Base-by-base conservation (phyloP, 2,797 vertebrate genomes). In the Macroramphosus scolopax region DNA sequence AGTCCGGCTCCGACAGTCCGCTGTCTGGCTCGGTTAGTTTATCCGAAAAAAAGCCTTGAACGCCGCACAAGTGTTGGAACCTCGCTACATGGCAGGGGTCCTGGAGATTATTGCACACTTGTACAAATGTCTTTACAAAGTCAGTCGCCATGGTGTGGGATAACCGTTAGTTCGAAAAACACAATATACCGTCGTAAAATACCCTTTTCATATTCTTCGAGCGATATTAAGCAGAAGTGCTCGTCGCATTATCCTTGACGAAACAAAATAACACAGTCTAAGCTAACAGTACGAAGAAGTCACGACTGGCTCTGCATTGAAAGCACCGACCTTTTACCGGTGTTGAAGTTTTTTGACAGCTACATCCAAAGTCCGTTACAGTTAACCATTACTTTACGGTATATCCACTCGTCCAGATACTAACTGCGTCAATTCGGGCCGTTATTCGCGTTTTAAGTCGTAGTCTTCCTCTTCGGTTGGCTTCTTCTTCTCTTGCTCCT, bases 21-120 rank as follows among this genome's bases (percentile, higher is more conserved):
- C 58, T n/a, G 2, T 33, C 77, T 12, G 34, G 28, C 41, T 60
- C 35, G 25, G 12, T 25, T 2, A 43, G 0, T 47, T 72, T 83
- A 5, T 85, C 77, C 46, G 77, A 44, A 68, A 90, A 89, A 1
- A 87, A 89, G 10, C 86, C 90, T 48, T 88, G 84, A 44, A 98
- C 91, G 11, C 96, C 96, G 81, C 96, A 98, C 1, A 95, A 65
- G 5, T 79, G 77, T 62, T 98, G 96, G 83, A 98, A 98, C 29
- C 83, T 71, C 32, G 95, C 95, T 13, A 98, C 96, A 63, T 89
- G 92, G 33, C 80, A 46, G 4, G 96, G 93, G 24, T 98, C 92
- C 58, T 94, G 94, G 33, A 98, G 83, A 52, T 85, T 80, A 33
- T 69, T 75, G 34, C 89, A 91, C 32, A 85, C 46, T 22, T 64